These are phyloP conservation scores for Plutella xylostella DNA, from an alignment of 2,888 invertebrate genomes.

Conservation along the genomic window DNA sequence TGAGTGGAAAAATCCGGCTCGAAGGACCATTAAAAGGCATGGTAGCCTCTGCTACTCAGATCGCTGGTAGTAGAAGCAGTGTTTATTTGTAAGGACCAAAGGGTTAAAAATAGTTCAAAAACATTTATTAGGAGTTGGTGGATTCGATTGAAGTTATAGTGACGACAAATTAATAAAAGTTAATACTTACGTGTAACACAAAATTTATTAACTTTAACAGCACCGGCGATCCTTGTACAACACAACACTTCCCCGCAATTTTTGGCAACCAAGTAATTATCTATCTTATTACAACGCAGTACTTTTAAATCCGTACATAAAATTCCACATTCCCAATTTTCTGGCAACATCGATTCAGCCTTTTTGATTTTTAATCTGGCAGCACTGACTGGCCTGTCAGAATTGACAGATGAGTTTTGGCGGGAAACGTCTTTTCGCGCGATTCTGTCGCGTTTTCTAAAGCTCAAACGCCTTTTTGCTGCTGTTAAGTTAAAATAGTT, in stretches of 20 bases:
- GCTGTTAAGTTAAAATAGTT: conserved; percentile 40
- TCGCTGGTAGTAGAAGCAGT: too few species aligned
- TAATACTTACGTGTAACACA: conserved; percentile 41
- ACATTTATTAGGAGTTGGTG: too few species aligned
- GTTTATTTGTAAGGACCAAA: too few species aligned
- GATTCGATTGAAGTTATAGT: too few species aligned
- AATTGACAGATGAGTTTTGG: conserved; percentile 33
- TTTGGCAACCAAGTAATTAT: conserved; percentile 45
- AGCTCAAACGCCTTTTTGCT: conserved; percentile 38
- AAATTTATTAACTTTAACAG: conserved; percentile 33
- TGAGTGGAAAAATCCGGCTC: too few species aligned
- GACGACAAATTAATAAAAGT: neutral
- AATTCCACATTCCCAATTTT: conserved; percentile 39
- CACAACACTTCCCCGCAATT: conserved; percentile 49
- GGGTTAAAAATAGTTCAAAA: too few species aligned
- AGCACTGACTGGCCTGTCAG: conserved; percentile 39
- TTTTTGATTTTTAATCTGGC: conserved; percentile 33
- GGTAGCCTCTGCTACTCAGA: too few species aligned
- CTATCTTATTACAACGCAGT: conserved; percentile 28
- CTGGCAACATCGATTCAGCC: conserved; percentile 11
- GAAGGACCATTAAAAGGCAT: too few species aligned
- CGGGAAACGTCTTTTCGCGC: conserved; percentile 25
- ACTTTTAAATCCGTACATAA: conserved; percentile 48
- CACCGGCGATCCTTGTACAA: conserved; percentile 35
- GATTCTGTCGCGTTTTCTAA: conserved; percentile 26